Evolutionary conservation across 2,888 invertebrate species (phyloP), one percentile per base, ranked within the genome.

Genomic region (Agrilus cyanescens): DNA sequence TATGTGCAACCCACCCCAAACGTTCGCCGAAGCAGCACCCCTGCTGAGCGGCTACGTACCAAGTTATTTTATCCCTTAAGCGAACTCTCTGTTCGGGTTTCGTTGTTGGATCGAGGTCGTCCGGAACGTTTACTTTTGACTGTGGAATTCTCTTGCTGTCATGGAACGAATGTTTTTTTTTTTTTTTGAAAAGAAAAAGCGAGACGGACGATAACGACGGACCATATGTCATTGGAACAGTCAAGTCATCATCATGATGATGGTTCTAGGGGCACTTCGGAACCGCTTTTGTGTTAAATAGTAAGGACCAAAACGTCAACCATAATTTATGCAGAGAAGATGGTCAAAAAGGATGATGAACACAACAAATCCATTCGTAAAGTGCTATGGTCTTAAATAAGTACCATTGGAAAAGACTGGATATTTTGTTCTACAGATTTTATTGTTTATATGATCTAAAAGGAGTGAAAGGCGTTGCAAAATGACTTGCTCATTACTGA

Each of bases 1-100:
- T 58, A 57, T 58, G 55, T 57, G 57, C 49, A 52, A 47, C 50
- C 53, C 53, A 53, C 53, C 53, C 53, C 49, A 44, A 51, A 48
- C 25, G 25, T 25, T 25, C 25, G 8, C 10, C 25, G 25, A 25
- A 25, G 25, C 25, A 10, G 49, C 44, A 40, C 45, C 47, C 51
- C 48, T 47, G 45, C 49, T 37, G 49, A 40, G 37, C 40, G 38
- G 41, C 46, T 38, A 48, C 49, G 51, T 50, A 50, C 25, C 25
- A 25, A 25, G 25, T 25, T 25, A 25, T 25, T 25, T 25, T 51
- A 45, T 51, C 46, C 46, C 51, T 50, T 47, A 46, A 50, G 48
- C 44, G 46, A 44, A 36, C 40, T 43, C 41, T 45, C 41, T 46
- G 40, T 49, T 49, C 47, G 47, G 41, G 46, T 47, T 47, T 46